Conservation (phyloP, 2,888 invertebrate species). For the Sussaba pulchella region DNA sequence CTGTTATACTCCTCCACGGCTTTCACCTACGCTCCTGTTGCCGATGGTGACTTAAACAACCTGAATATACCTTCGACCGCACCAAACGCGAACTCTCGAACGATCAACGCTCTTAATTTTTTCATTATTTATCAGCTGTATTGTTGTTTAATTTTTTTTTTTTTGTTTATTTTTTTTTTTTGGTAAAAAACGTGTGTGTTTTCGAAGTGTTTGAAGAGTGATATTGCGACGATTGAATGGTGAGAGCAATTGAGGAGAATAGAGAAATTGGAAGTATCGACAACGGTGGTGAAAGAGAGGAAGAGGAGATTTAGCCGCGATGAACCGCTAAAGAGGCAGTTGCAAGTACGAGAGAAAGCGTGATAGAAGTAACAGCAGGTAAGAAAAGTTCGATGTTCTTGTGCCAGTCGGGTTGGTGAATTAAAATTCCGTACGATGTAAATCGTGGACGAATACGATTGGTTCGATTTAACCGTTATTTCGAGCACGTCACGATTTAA, state of each 20-base stretch:
- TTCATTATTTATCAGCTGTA: slow-evolving; percentile 34
- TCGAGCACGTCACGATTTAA: slow-evolving; percentile 14
- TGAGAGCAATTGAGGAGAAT: slow-evolving; percentile 1
- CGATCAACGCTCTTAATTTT: slow-evolving; percentile 31
- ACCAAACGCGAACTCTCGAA: slow-evolving; percentile 20
- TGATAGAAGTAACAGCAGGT: slow-evolving; percentile 61
- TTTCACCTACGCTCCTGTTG: slow-evolving; percentile 74
- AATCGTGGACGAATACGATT: slow-evolving; percentile 54
- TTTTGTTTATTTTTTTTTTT: background rate
- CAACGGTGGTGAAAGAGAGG: background rate
- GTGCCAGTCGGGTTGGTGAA: slow-evolving; percentile 23
- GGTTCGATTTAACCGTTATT: slow-evolving; percentile 64
- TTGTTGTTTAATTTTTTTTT: slow-evolving; percentile 9
- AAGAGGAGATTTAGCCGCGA: slow-evolving; percentile 30
- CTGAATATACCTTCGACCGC: slow-evolving; percentile 46
- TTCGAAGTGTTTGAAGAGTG: slow-evolving; percentile 20
- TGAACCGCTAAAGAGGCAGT: slow-evolving; percentile 62
- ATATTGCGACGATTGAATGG: slow-evolving; percentile 3
- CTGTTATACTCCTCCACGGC: slow-evolving; percentile 74
- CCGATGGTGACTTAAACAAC: slow-evolving; percentile 58
- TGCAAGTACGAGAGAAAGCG: slow-evolving; percentile 46
- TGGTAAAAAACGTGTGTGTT: background rate
- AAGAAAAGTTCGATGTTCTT: slow-evolving; percentile 51
- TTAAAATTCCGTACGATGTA: slow-evolving; percentile 33
- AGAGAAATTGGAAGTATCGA: background rate